Evolutionary conservation across 2,797 vertebrate genomes (phyloP).

Genomic region (Coregonus sp.): DNA sequence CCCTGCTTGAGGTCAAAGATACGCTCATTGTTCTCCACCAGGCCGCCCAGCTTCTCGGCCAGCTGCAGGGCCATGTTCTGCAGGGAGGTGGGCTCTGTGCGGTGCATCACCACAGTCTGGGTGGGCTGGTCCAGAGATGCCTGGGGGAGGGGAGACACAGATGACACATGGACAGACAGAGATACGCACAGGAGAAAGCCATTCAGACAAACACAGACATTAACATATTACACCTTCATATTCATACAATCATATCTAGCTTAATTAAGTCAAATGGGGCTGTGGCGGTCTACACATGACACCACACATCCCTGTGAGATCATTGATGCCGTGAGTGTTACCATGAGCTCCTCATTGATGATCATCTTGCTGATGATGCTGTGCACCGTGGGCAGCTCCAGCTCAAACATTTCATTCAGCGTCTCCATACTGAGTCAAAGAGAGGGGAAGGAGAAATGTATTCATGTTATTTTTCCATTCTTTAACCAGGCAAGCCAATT

Average conservation of each 20-base stretch:
- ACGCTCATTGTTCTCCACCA: constrained; percentile 92
- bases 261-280: too few relatives aligned
- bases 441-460: background rate
- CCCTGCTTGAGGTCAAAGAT: constrained; percentile 92
- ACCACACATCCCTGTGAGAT: too few relatives aligned
- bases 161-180: background rate
- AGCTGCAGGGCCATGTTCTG: constrained; percentile 92
- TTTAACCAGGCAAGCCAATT: background rate
- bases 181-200: too few relatives aligned
- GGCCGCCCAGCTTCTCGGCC: constrained; percentile 87
- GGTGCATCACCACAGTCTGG: constrained; percentile 93
- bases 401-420: constrained; percentile 87
- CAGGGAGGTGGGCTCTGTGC: constrained; percentile 89
- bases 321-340: constrained; percentile 33
- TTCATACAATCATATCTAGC: too few relatives aligned
- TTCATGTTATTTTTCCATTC: too few relatives aligned
- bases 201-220: too few relatives aligned
- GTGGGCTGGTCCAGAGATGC: constrained; percentile 92
- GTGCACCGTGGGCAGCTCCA: constrained; percentile 88
- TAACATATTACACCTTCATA: too few relatives aligned
- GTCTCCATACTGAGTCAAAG: constrained; percentile 82
- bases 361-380: constrained; percentile 97
- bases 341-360: constrained; percentile 94
- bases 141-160: constrained; percentile 52
- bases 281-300: too few relatives aligned